These are phyloP conservation scores for Lynx canadensis DNA, from an alignment of 2,113 vertebrate genomes.

Conservation along the genomic window DNA sequence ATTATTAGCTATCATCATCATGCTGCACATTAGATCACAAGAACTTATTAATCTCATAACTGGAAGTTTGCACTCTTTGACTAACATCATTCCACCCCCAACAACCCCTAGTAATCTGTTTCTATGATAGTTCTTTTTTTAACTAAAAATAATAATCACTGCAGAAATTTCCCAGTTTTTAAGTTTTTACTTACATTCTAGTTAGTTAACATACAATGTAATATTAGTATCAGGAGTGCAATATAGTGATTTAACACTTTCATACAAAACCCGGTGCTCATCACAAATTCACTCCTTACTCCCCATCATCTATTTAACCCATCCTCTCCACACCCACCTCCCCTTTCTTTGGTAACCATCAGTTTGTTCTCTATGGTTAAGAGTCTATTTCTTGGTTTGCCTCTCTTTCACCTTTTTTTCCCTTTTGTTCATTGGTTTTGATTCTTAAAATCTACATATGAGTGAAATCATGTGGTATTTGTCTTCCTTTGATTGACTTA, in stretches of 20 bases:
- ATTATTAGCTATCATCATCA: background rate
- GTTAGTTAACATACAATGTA: background rate
- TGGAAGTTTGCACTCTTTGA: background rate
- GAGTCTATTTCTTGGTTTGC: background rate
- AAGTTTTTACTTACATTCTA: background rate
- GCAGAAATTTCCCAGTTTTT: background rate
- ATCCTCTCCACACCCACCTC: no score
- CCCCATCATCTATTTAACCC: background rate
- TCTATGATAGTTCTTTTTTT: background rate
- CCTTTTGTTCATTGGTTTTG: background rate
- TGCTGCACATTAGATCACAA: background rate
- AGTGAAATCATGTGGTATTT: background rate
- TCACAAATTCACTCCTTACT: background rate
- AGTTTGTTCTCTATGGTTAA: background rate
- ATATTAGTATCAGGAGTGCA: background rate
- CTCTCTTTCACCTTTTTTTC: background rate
- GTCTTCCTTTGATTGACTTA: background rate
- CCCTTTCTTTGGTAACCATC: background rate
- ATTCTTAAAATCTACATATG: background rate
- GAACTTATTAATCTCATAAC: background rate
- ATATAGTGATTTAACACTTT: background rate
- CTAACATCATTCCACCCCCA: background rate
- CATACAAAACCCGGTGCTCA: background rate
- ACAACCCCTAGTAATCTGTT: background rate
- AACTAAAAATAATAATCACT: background rate